Evolutionary conservation across 2,113 vertebrate genomes (phyloP).

Genomic region (Oxyura jamaicensis): DNA sequence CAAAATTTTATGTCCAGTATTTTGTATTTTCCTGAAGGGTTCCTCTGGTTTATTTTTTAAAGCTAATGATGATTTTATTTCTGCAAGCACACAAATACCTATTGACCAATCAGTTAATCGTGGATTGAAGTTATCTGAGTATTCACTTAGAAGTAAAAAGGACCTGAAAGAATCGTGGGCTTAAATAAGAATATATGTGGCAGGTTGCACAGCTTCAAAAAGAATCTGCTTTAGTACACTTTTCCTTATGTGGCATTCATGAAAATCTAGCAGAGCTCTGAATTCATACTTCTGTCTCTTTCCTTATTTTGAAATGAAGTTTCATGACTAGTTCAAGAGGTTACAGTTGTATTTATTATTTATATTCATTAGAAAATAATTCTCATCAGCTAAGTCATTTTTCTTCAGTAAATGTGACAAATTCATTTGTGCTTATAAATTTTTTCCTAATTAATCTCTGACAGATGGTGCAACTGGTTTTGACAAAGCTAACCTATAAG

Average conservation of each 20-base stretch:
- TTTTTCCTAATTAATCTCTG: slow-evolving; percentile 44
- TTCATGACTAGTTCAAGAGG: neutral
- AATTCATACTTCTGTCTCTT: neutral
- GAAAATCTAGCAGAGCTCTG: neutral
- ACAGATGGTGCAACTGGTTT: slow-evolving; percentile 56
- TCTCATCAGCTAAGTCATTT: neutral
- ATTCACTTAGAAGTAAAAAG: neutral
- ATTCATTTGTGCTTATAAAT: slow-evolving; percentile 17
- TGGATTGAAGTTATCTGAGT: neutral
- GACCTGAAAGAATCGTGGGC: neutral
- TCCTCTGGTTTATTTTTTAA: neutral
- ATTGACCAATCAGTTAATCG: neutral
- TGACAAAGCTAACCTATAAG: slow-evolving; percentile 38
- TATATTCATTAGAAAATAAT: slow-evolving; percentile 8
- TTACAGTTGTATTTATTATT: neutral
- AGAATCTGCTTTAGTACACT: rapidly evolving
- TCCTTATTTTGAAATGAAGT: neutral
- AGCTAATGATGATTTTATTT: neutral
- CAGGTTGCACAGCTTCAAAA: neutral
- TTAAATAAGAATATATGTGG: neutral
- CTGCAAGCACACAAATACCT: neutral
- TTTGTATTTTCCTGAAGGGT: neutral
- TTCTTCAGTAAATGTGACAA: slow-evolving; percentile 16
- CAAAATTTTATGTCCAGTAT: neutral
- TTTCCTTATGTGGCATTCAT: neutral